Percentiles rank a stretch among this genome's conserved stretches.
phyloP scores from a whole-genome alignment of 1,140 invertebrate species.

The Papilio aristodemus region DNA sequence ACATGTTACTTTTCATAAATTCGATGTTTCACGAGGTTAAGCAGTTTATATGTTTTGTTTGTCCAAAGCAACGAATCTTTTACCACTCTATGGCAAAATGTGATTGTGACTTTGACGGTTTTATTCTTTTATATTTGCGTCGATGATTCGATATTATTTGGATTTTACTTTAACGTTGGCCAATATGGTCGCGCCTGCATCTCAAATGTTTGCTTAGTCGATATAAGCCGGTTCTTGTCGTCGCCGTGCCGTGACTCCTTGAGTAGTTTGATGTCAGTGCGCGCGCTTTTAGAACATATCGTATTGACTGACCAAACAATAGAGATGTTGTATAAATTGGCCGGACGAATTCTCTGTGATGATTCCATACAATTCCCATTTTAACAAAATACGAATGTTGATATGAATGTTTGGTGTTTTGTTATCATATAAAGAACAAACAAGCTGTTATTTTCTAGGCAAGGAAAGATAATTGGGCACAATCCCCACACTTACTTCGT shows the following conservation, averaged over 20 bases:
- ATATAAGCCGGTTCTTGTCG: conserved; percentile 22
- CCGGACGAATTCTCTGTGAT: conserved; percentile 1
- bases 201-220: conserved; percentile 20
- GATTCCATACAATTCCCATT: neutral
- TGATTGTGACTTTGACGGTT: neutral
- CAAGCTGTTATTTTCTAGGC: too few relatives aligned
- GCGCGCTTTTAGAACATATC: conserved; percentile 19
- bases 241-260: conserved; percentile 13
- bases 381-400: too few relatives aligned
- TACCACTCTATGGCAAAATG: neutral
- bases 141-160: conserved; percentile 5
- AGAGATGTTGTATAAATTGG: conserved; percentile 9
- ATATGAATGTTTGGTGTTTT: too few relatives aligned
- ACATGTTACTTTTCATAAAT: neutral
- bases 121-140: conserved; percentile 10
- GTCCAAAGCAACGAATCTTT: neutral
- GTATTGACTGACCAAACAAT: conserved; percentile 6
- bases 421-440: neutral
- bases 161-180: conserved; percentile 12
- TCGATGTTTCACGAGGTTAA: neutral
- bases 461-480: too few relatives aligned
- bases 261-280: conserved; percentile 14
- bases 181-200: conserved; percentile 10
- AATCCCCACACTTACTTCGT: too few relatives aligned
- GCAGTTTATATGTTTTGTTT: too few relatives aligned